These are phyloP conservation scores for Agrotis puta DNA, from an alignment of 2,888 invertebrate species.

Conservation along the genomic window DNA sequence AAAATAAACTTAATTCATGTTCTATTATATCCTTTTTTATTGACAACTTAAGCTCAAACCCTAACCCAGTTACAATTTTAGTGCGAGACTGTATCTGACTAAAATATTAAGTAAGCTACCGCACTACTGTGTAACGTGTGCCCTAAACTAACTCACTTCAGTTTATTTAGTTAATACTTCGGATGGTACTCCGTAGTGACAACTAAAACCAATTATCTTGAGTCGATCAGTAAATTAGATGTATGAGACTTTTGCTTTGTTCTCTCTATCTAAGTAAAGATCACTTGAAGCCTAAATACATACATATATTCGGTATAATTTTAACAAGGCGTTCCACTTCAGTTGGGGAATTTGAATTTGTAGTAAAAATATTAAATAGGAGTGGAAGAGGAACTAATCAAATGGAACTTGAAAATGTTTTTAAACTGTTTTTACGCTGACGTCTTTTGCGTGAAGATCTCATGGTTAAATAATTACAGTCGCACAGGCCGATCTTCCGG, in stretches of 20 bases:
- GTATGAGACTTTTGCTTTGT: neutral
- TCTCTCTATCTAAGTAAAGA: neutral
- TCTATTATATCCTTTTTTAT: slow-evolving; percentile 40
- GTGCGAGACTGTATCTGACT: slow-evolving; percentile 29
- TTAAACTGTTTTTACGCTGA: no score
- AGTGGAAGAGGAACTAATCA: neutral
- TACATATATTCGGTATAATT: neutral
- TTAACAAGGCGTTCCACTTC: neutral
- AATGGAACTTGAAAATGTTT: neutral
- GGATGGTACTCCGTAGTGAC: slow-evolving; percentile 8
- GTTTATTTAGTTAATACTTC: slow-evolving; percentile 26
- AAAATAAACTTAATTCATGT: slow-evolving; percentile 9
- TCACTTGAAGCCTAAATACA: neutral
- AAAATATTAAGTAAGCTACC: slow-evolving; percentile 44
- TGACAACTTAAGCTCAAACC: slow-evolving; percentile 41
- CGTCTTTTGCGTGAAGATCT: no score
- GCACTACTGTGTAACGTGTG: slow-evolving; percentile 10
- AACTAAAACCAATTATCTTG: slow-evolving; percentile 16
- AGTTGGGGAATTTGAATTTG: neutral
- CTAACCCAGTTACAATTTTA: slow-evolving; percentile 39
- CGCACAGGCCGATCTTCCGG: no score
- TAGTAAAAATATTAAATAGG: neutral
- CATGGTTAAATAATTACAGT: no score
- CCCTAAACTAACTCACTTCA: slow-evolving; percentile 26
- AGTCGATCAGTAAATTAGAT: slow-evolving; percentile 1